phyloP scores from a whole-genome alignment of 2,113 vertebrate genomes.

The Theristicus caerulescens region DNA sequence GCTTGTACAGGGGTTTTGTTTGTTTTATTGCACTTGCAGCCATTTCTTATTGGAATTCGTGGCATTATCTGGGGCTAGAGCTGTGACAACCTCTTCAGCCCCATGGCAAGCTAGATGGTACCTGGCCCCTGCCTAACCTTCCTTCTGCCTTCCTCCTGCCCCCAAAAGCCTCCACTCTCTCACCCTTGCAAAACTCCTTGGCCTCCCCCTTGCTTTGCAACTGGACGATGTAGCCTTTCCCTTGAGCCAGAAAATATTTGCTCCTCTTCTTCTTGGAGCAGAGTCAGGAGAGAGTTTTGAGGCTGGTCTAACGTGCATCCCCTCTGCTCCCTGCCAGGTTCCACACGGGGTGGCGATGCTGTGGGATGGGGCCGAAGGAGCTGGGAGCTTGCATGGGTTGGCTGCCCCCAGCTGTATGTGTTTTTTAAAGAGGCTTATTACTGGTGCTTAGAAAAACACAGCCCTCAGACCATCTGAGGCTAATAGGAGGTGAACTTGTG shows the following conservation, averaged over 20 bases:
- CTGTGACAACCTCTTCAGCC: background rate
- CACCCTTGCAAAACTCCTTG: background rate
- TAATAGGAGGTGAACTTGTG: background rate
- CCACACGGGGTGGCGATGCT: accelerated
- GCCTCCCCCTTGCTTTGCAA: background rate
- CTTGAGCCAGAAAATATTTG: background rate
- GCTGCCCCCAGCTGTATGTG: background rate
- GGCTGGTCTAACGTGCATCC: accelerated
- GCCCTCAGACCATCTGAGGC: background rate
- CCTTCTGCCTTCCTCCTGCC: background rate
- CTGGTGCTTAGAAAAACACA: constrained; percentile 9
- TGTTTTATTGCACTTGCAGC: background rate
- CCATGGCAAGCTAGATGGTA: background rate
- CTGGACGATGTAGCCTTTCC: background rate
- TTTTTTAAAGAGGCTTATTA: constrained; percentile 8
- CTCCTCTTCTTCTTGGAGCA: background rate
- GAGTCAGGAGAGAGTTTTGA: background rate
- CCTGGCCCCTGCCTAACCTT: background rate
- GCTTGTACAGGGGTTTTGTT: background rate
- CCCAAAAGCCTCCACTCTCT: background rate
- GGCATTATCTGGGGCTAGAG: background rate
- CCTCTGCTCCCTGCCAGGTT: background rate
- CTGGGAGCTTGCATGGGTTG: accelerated
- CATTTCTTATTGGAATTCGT: background rate
- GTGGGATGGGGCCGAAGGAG: accelerated